Base-by-base conservation (phyloP, 2,888 invertebrate species). In the Endomychus coccineus region DNA sequence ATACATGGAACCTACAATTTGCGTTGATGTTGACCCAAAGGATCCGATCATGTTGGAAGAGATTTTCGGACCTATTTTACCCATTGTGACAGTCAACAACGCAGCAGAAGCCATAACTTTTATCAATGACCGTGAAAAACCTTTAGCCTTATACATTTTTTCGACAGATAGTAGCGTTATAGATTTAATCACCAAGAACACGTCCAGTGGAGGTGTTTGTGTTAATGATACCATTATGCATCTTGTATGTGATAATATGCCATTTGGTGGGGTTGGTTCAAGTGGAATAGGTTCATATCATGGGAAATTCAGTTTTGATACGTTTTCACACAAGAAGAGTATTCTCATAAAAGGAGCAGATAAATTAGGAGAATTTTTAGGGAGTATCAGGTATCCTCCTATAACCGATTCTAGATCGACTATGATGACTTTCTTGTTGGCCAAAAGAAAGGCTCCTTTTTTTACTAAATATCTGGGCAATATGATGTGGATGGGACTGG, bases 41-140 rank as follows among this genome's bases (percentile, higher is more conserved):
- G 91, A 94, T 68, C 75, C 78, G 19, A 62, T 86, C 3, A 86
- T 88, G 86, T 75, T 79, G 46, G 84, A 95, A 49, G 97, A 97
- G 75, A 92, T 97, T 53, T 98, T 97, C 66, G 97, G 97, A 1
- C 97, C 97, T 2, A 77, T 98, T 53, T 73, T 98, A 46, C 97
- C 97, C 0, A 83, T 98, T 43, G 65, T 94, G 4, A 80, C 78
- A 34, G 77, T 95, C 3, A 77, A 80, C 36, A 82, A 82, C 62
- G 82, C 86, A 10, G 83, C 82, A 42, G 92, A 95, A 61, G 96
- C 96, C 0, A 87, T 97, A 34, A 76, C 83, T 49, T 88, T 87
- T 58, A 90, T 96, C 50, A 90, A 88, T 54, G 71, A 72, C 41
- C 78, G 86, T 68, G 89, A 90, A 64, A 92, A 90, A 69, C 91